Percentiles rank a stretch among this genome's conserved stretches.
Evolutionary conservation across 1,140 invertebrate species (phyloP).

Genomic region (Cydia splendana): DNA sequence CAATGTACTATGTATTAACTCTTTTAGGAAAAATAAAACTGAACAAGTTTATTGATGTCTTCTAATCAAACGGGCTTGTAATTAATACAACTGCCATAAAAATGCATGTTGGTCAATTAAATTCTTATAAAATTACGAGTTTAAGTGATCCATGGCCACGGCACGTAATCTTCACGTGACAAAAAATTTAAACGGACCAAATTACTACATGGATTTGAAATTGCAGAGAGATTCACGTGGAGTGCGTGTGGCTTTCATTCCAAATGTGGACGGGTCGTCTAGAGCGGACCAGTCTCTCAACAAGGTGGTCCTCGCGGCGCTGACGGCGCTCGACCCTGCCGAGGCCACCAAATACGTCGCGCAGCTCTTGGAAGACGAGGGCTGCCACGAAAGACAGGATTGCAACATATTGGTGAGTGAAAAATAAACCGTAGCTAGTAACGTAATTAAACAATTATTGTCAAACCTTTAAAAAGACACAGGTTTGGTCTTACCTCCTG

Average conservation of each 20-base stretch:
- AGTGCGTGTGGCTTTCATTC: conserved; percentile 83
- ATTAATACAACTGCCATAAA: too few relatives aligned
- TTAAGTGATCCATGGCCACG: too few relatives aligned
- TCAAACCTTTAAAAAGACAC: too few relatives aligned
- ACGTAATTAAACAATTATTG: too few relatives aligned
- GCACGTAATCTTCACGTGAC: too few relatives aligned
- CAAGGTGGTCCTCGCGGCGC: conserved; percentile 82
- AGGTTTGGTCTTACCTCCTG: too few relatives aligned
- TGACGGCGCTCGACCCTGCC: conserved; percentile 81
- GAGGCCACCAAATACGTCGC: conserved; percentile 84
- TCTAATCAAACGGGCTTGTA: too few relatives aligned
- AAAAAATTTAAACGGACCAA: background rate
- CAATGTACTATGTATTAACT: too few relatives aligned
- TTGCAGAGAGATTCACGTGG: conserved; percentile 81
- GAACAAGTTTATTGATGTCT: too few relatives aligned
- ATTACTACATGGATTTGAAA: background rate
- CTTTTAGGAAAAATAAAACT: too few relatives aligned
- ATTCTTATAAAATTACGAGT: too few relatives aligned
- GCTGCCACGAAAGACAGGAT: conserved; percentile 73
- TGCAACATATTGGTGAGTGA: conserved; percentile 74
- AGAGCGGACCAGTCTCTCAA: conserved; percentile 79
- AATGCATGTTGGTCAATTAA: too few relatives aligned
- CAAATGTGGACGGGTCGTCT: conserved; percentile 81
- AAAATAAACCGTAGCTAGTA: conserved; percentile 26
- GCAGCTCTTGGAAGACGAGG: conserved; percentile 84